Base-by-base conservation (phyloP, 64 coral and sea anemone species). In the Pachyseris speciosa region DNA sequence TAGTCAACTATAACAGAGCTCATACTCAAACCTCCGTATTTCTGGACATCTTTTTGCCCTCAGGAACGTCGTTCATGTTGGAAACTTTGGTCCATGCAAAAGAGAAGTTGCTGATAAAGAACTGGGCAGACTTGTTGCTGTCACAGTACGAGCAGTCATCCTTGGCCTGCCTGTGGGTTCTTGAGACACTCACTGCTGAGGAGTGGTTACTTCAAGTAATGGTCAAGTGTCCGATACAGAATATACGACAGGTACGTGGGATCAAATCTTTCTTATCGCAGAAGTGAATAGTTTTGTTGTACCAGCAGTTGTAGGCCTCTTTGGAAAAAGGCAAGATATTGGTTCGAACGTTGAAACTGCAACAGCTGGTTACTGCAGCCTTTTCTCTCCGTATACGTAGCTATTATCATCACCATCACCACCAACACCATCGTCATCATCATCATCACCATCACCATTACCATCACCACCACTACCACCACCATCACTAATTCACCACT, bases 1-100 rank as follows among this genome's bases (percentile, higher is more conserved):
- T n/a, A n/a, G n/a, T n/a, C n/a, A n/a, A n/a, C n/a, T n/a, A n/a
- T n/a, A n/a, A n/a, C n/a, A n/a, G n/a, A n/a, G n/a, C n/a, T n/a
- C n/a, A n/a, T n/a, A n/a, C n/a, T n/a, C n/a, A n/a, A n/a, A 31
- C n/a, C 33, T 16, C 2, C 39, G 4, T 19, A 32, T 67, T 15
- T 40, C 15, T 39, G 38, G 36, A 13, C 34, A 20, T 67, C 64
- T 33, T 44, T 45, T 15, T 2, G 27, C 22, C 29, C 24, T 29
- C 50, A 80, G 76, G 76, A 32, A 92, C 88, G 15, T 99, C 96
- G 30, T 99, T 99, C 37, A 69, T 99, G 19, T 59, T 98, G 30
- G 96, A 98, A 75, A 98, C 96, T 4, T 67, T 98, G 27, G 89
- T 98, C 41, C 96, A 98, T 63, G 91, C 96, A 2, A 98, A 98